Percentiles rank a stretch among this genome's conserved stretches.
Conservation (phyloP, 2,888 invertebrate species). For the Nyleta sp. region DNA sequence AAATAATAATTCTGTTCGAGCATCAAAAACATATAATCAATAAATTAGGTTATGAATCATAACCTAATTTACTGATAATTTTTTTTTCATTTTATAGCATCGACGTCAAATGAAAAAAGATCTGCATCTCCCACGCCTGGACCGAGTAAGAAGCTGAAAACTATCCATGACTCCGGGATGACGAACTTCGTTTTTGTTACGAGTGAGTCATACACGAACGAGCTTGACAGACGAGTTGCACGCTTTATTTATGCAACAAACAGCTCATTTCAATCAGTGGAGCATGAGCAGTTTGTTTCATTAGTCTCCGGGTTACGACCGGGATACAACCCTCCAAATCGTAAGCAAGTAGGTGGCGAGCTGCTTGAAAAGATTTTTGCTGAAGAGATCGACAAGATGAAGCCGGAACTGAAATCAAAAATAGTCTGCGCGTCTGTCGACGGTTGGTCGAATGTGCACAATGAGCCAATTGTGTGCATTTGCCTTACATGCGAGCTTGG, state of each 20-base stretch:
- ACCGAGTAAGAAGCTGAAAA: conserved; percentile 25
- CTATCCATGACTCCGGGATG: conserved; percentile 13
- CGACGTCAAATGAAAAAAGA: conserved; percentile 24
- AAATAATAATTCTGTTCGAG: too few species aligned
- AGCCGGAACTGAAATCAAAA: conserved; percentile 21
- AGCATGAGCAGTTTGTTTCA: conserved; percentile 18
- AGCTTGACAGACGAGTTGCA: conserved; percentile 31
- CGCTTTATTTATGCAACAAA: conserved; percentile 35
- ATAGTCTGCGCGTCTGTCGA: conserved; percentile 30
- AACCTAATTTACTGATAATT: conserved; percentile 10
- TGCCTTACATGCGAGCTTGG: conserved; percentile 37
- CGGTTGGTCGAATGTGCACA: conserved; percentile 51
- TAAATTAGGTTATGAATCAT: too few species aligned
- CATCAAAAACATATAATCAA: too few species aligned
- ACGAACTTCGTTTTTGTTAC: conserved; percentile 32
- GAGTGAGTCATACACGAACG: conserved; percentile 21
- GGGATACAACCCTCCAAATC: conserved; percentile 45
- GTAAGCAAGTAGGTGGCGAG: conserved; percentile 30
- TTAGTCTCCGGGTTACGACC: conserved; percentile 21
- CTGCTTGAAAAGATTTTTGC: conserved; percentile 29
- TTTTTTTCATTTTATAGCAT: conserved; percentile 14
- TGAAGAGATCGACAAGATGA: conserved; percentile 29
- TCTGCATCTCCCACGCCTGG: conserved; percentile 26
- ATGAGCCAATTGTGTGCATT: conserved; percentile 40
- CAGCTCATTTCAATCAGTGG: conserved; percentile 21